A percentile compares a stretch with the other conserved stretches of the same genome.
phyloP scores from a whole-genome alignment of 2,888 invertebrate genomes.

The Platerodrilus igneus region DNA sequence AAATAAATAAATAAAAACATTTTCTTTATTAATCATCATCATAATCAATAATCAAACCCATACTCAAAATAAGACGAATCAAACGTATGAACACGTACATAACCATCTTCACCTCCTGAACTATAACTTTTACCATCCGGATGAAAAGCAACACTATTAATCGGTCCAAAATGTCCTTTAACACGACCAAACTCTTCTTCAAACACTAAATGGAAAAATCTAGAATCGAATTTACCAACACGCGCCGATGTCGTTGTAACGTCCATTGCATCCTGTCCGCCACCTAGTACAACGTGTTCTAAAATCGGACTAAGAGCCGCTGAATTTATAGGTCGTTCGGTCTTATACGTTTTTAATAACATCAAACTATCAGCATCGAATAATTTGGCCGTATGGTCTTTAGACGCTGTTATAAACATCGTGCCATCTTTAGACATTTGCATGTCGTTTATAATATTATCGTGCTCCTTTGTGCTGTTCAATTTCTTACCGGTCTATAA shows the following conservation, averaged over 20 bases:
- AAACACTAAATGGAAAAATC: conserved; percentile 91
- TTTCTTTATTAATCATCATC: no score
- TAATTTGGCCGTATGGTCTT: conserved; percentile 92
- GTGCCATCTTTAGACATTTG: conserved; percentile 89
- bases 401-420: conserved; percentile 96
- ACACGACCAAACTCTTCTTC: conserved; percentile 96
- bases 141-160: conserved; percentile 97
- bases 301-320: conserved; percentile 93
- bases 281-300: conserved; percentile 96
- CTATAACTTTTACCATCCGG: conserved; percentile 96
- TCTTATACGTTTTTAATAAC: conserved; percentile 91
- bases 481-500: conserved; percentile 83
- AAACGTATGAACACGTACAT: conserved; percentile 91
- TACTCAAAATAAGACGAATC: conserved; percentile 96
- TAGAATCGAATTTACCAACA: conserved; percentile 68
- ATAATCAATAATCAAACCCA: conserved; percentile 76
- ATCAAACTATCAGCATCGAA: conserved; percentile 86
- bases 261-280: conserved; percentile 99
- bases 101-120: conserved; percentile 98
- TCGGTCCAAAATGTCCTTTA: conserved; percentile 99
- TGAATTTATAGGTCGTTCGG: conserved; percentile 96
- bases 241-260: conserved; percentile 93
- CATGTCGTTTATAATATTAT: conserved; percentile 89
- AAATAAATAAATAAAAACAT: no score
- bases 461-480: conserved; percentile 76